A percentile compares a stretch with the other conserved stretches of the same genome.
phyloP scores from a whole-genome alignment of 2,797 vertebrate genomes.

The Macropus fuliginosus region DNA sequence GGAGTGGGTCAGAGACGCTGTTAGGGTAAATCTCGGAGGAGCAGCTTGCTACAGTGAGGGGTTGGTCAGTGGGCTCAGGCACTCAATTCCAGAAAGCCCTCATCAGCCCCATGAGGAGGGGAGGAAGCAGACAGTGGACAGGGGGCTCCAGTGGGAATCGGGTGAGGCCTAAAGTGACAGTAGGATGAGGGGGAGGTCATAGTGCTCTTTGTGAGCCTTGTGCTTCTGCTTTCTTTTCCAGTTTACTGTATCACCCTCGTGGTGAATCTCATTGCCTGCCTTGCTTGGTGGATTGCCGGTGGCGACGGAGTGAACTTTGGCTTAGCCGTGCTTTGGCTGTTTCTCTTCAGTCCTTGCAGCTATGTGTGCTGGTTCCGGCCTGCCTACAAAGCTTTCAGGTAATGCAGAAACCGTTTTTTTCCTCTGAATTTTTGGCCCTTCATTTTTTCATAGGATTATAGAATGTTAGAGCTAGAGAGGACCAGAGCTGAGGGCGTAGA shows the following conservation, averaged over 20 bases:
- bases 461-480: background rate
- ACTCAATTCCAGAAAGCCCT: background rate
- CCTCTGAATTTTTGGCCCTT: background rate
- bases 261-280: slow-evolving; percentile 92
- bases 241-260: slow-evolving; percentile 93
- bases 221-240: slow-evolving; percentile 72
- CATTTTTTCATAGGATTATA: background rate
- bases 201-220: background rate
- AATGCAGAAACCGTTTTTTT: accelerated
- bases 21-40: too few relatives aligned
- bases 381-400: slow-evolving; percentile 97
- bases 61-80: background rate
- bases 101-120: background rate
- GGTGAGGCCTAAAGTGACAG: background rate
- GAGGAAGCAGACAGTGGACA: too few relatives aligned
- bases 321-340: slow-evolving; percentile 93
- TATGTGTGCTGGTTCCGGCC: slow-evolving; percentile 98
- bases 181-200: too few relatives aligned
- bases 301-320: slow-evolving; percentile 91
- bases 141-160: too few relatives aligned
- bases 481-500: background rate
- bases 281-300: slow-evolving; percentile 95
- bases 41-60: too few relatives aligned
- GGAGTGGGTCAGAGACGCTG: background rate
- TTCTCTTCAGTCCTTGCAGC: slow-evolving; percentile 95